Evolutionary conservation across 2,113 vertebrate genomes (phyloP).

Genomic region (Anarhynchus alexandrinus): DNA sequence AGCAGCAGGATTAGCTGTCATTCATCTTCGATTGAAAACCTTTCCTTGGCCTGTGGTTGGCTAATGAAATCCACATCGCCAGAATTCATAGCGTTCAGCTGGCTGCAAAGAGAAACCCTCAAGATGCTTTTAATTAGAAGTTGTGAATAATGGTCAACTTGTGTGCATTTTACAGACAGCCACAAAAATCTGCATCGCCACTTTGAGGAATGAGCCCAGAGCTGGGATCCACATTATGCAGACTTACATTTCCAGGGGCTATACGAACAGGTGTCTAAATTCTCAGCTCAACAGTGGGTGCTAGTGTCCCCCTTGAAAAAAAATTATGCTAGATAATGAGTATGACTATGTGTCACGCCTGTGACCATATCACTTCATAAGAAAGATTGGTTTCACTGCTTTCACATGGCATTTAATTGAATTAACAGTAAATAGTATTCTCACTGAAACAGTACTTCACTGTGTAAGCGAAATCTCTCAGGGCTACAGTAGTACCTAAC

Average conservation of each 20-base stretch:
- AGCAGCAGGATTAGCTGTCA: conserved; percentile 41
- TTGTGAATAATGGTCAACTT: conserved; percentile 51
- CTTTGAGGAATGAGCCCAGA: conserved; percentile 24
- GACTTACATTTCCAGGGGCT: not conserved
- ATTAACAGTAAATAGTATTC: conserved; percentile 42
- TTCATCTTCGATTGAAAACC: conserved; percentile 25
- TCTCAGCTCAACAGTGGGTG: conserved; percentile 6
- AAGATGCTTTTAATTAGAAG: conserved; percentile 69
- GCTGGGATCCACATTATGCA: not conserved
- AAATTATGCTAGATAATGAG: not conserved
- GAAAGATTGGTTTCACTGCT: conserved; percentile 34
- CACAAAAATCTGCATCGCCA: conserved; percentile 36
- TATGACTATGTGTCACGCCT: not conserved
- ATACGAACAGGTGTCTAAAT: conserved; percentile 51
- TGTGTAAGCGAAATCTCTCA: conserved; percentile 39
- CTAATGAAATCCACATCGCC: conserved; percentile 65
- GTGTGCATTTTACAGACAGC: conserved; percentile 30
- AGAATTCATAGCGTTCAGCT: conserved; percentile 16
- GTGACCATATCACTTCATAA: not conserved
- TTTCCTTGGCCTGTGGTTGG: conserved; percentile 28
- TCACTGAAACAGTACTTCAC: conserved; percentile 36
- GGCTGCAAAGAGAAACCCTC: conserved; percentile 48
- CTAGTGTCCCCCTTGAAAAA: not conserved
- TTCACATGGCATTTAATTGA: conserved; percentile 8
- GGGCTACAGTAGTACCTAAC: conserved; percentile 3